Base-by-base conservation (phyloP, 2,797 vertebrate species). In the Melanogrammus aeglefinus region DNA sequence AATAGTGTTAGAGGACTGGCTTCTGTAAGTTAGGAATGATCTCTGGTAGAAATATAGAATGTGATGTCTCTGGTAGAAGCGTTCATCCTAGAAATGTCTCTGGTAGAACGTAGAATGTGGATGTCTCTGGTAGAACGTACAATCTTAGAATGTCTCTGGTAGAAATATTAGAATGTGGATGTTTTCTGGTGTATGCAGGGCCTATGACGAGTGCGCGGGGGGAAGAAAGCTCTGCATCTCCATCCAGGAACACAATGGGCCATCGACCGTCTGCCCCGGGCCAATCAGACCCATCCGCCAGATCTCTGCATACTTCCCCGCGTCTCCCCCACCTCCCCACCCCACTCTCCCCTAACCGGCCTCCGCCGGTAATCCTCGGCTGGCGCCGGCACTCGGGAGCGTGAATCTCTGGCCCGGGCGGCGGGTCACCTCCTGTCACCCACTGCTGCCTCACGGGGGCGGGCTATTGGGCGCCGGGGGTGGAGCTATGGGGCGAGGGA, bases 171-270 rank as follows among this genome's bases (percentile, higher is more conserved):
- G 41, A n/a, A 44, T 74, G 24, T 24, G 8, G n/a, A 14, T 51
- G 18, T 57, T 4, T n/a, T 57, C 16, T 44, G 27, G 9, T 78
- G 35, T 70, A n/a, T 16, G 8, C 80, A 88, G 91, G 91, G 89
- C 92, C 91, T 51, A 93, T 91, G 91, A 84, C 83, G 38, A n/a
- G 89, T 85, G 24, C 87, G 82, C 9, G 86, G 87, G 77, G 89
- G 90, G 14, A 91, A 87, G 81, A 92, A n/a, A 92, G 85, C 91
- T 95, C 80, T 93, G 88, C 90, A 91, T 94, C 89, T 94, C 92
- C 89, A 94, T 95, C 90, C 94, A 92, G 93, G 95, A 95, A 85
- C 94, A 96, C 90, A 94, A n/a, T n/a, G 95, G 95, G 95, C 95
- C 87, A 95, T 95, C 0, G 87, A 95, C n/a, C 36, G 94, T 95